These are phyloP conservation scores for Leucophenga maculata DNA, from an alignment of 2,888 invertebrate genomes.

Conservation along the genomic window DNA sequence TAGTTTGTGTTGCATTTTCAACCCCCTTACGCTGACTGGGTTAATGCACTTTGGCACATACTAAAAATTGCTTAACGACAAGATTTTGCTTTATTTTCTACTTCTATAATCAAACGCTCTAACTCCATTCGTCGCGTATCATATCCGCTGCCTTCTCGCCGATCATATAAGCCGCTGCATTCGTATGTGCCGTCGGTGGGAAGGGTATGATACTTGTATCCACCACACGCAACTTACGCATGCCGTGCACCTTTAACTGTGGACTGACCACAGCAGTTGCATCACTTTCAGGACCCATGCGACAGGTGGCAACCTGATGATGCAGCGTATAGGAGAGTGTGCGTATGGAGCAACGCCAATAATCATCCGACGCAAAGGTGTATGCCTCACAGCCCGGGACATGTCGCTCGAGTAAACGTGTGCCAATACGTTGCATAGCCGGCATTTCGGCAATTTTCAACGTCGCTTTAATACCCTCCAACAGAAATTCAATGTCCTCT, in stretches of 20 bases:
- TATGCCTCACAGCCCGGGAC: slow-evolving; percentile 74
- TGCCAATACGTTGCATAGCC: slow-evolving; percentile 76
- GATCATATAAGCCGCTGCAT: slow-evolving; percentile 81
- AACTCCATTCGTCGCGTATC: slow-evolving; percentile 68
- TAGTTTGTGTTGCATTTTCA: not conserved
- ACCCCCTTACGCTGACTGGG: slow-evolving; percentile 32
- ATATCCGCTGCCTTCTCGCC: slow-evolving; percentile 82
- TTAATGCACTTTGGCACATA: slow-evolving; percentile 53
- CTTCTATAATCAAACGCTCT: not conserved
- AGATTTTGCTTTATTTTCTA: not conserved
- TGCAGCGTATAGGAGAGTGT: slow-evolving; percentile 77
- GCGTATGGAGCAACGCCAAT: slow-evolving; percentile 81
- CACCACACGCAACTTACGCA: slow-evolving; percentile 77
- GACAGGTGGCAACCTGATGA: slow-evolving; percentile 80
- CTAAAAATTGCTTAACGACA: too few relatives aligned
- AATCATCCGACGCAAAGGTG: slow-evolving; percentile 76
- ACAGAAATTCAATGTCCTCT: slow-evolving; percentile 73
- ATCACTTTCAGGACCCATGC: slow-evolving; percentile 80
- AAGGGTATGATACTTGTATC: slow-evolving; percentile 81
- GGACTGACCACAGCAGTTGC: slow-evolving; percentile 78
- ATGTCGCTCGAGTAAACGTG: slow-evolving; percentile 74
- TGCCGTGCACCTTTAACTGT: slow-evolving; percentile 77
- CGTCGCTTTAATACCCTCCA: slow-evolving; percentile 77
- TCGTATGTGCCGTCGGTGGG: slow-evolving; percentile 79
- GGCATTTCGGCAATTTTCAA: slow-evolving; percentile 76